Evolutionary conservation across 2,113 vertebrate species (phyloP), one percentile per base, ranked within the genome.

Genomic region (Callopanchax toddi): DNA sequence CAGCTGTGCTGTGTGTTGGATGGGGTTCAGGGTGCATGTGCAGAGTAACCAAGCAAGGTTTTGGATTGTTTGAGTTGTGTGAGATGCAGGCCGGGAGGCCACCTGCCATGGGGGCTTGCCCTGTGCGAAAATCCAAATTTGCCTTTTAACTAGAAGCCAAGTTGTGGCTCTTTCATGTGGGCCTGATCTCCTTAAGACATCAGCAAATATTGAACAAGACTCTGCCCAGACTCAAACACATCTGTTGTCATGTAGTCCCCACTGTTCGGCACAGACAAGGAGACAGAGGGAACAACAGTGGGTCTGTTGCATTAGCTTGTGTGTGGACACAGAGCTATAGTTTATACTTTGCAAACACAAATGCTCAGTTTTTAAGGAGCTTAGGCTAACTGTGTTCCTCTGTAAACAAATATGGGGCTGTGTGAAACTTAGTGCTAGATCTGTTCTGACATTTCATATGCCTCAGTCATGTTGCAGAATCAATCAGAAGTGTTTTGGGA

Each of bases 91-190:
- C 84, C 36, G 67, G 84, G 75, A 77, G 81, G 85, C 85, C 89
- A 88, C 87, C 89, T 88, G 89, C 83, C 80, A 79, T 51, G 68
- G 72, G 82, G 81, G 76, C 76, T 83, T 76, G 81, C 79, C 84
- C 86, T 71, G 66, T 84, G 71, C 66, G 17, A 75, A 79, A 76
- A 74, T 61, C 70, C 68, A 79, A 65, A 66, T 71, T 76, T 80
- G 79, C 81, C 80, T 88, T 90, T 89, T 73, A 88, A 85, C 74
- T 71, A 25, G 66, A 54, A 84, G 87, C 89, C 87, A 91, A 91
- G 77, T 80, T 69, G 65, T 67, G 68, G 67, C 57, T 78, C 81
- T 88, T 87, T 89, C 87, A 82, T 86, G 83, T 81, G 89, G 83
- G 75, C 69, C 73, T 89, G 86, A 91, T 87, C 87, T 85, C 80